A percentile compares a stretch with the other conserved stretches of the same genome.
Evolutionary conservation across 2,797 vertebrate species (phyloP).

Genomic region (Phataginus tetradactyla): DNA sequence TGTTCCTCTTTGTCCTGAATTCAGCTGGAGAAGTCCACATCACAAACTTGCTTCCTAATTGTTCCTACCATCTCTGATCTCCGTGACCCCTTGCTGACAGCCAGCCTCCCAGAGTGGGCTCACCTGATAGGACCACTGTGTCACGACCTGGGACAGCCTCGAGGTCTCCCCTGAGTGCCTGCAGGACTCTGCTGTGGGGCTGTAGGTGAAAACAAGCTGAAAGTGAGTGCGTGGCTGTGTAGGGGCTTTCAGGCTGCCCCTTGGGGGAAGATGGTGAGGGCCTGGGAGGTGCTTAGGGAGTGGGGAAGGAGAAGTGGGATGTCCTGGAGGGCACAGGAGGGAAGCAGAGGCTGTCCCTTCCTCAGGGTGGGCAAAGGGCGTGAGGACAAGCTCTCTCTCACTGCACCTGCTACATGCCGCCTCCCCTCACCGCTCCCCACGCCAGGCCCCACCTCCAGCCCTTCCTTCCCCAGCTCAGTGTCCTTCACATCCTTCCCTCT

Average conservation of each 20-base stretch:
- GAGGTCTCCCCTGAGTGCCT: constrained; percentile 61
- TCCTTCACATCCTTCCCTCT: neutral
- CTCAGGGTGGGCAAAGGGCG: fast-evolving
- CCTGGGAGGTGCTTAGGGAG: neutral
- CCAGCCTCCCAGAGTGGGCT: neutral
- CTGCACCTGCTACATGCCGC: fast-evolving
- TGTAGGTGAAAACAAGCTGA: constrained; percentile 56
- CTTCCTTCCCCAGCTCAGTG: neutral
- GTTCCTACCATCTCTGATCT: neutral
- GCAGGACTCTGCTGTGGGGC: constrained; percentile 56
- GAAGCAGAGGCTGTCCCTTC: neutral
- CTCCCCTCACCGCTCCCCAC: neutral
- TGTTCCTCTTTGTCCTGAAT: neutral
- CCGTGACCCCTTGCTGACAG: fast-evolving
- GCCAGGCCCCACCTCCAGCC: neutral
- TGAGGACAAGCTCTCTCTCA: neutral
- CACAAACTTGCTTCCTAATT: too few species aligned
- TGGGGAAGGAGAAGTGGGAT: neutral
- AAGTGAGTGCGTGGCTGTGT: neutral
- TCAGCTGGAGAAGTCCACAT: neutral
- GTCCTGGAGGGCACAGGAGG: neutral
- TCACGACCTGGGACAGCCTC: constrained; percentile 48
- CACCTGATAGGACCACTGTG: constrained; percentile 86
- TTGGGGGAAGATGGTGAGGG: too few species aligned
- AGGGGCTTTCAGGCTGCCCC: neutral